A percentile compares a stretch with the other conserved stretches of the same genome.
Evolutionary conservation across 2,113 vertebrate genomes (phyloP).

Genomic region (Heptranchias perlo): DNA sequence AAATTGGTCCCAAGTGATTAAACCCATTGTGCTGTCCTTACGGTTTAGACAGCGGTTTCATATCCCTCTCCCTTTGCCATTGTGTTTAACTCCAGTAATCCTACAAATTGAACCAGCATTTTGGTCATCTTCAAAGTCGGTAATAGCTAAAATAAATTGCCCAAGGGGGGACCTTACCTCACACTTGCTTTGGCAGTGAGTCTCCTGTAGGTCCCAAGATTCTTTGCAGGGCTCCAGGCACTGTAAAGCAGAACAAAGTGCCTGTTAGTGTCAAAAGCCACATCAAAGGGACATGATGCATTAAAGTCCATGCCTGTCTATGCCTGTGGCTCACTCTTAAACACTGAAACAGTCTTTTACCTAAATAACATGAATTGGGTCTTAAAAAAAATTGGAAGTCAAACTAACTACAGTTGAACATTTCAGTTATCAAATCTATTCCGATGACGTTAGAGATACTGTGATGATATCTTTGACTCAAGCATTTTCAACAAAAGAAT

Average conservation of each 20-base stretch:
- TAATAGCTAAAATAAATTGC: constrained; percentile 43
- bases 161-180: constrained; percentile 69
- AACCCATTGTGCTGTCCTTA: neutral
- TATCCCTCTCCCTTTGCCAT: neutral
- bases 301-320: constrained; percentile 8
- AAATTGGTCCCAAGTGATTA: neutral
- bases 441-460: neutral
- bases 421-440: constrained; percentile 18
- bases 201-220: constrained; percentile 80
- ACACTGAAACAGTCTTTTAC: neutral
- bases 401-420: neutral
- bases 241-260: constrained; percentile 58
- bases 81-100: neutral
- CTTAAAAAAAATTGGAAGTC: neutral
- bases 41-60: neutral
- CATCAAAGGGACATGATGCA: constrained; percentile 50
- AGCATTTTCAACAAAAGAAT: neutral
- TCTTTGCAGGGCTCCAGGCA: constrained; percentile 96
- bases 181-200: constrained; percentile 86
- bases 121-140: constrained; percentile 17
- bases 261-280: constrained; percentile 43
- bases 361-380: neutral
- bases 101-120: constrained; percentile 11
- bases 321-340: neutral
- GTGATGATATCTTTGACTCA: neutral